A percentile compares a stretch with the other conserved stretches of the same genome.
Conservation (phyloP, 2,797 vertebrate species). For the Lepus townsendii region DNA sequence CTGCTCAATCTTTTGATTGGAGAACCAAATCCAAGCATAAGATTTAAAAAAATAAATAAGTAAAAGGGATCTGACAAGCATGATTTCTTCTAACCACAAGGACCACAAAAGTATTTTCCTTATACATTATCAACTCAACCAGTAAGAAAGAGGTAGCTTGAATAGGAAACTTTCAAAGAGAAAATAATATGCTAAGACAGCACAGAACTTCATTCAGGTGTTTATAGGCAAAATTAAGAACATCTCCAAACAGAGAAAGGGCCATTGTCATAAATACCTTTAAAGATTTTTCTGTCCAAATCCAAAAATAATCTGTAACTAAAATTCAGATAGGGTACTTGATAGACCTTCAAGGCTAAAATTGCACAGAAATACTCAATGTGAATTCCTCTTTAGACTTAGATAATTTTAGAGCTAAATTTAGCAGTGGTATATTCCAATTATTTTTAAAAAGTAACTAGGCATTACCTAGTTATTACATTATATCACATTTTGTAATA, state of each 20-base stretch:
- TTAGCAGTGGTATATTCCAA: neutral
- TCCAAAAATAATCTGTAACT: neutral
- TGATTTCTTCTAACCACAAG: neutral
- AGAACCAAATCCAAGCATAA: neutral
- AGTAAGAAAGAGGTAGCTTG: neutral
- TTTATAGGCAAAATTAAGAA: constrained; percentile 25
- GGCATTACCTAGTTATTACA: neutral
- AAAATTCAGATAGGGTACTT: neutral
- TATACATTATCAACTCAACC: neutral
- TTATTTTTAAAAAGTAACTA: neutral
- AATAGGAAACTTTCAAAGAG: neutral
- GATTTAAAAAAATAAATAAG: neutral
- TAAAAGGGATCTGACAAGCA: neutral
- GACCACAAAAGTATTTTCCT: neutral
- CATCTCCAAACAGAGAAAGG: neutral
- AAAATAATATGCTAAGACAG: neutral
- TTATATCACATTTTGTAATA: neutral
- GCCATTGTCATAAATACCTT: neutral
- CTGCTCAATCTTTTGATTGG: neutral
- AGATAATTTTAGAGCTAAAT: neutral
- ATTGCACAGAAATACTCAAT: neutral
- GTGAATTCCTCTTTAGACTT: neutral
- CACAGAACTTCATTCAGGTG: neutral
- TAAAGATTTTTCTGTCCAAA: neutral
- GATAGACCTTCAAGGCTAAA: neutral